Percentiles rank a stretch among this genome's conserved stretches.
Conservation (phyloP, 2,797 vertebrate genomes). For the Dicrostonyx torquatus region DNA sequence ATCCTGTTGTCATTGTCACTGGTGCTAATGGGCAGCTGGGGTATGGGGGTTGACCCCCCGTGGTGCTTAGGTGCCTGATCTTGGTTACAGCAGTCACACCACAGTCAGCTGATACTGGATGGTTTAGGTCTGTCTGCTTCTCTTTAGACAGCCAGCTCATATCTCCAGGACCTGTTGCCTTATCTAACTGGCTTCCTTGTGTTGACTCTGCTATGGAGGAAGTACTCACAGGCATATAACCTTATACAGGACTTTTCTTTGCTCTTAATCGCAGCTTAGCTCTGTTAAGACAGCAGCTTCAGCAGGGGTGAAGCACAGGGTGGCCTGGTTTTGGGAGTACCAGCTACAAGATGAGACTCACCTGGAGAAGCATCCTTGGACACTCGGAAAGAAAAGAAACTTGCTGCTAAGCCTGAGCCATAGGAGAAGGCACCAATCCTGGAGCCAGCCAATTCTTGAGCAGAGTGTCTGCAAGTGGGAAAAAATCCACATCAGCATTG, state of each 20-base stretch:
- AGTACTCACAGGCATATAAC: neutral
- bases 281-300: neutral
- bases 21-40: neutral
- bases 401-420: conserved; percentile 86
- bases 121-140: neutral
- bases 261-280: neutral
- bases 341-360: conserved; percentile 52
- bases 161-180: neutral
- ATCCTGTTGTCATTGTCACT: neutral
- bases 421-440: conserved; percentile 88
- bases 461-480: conserved; percentile 74
- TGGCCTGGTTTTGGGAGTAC: too few relatives aligned
- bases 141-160: neutral
- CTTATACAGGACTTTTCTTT: neutral
- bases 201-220: neutral
- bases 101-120: neutral
- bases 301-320: neutral
- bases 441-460: conserved; percentile 84
- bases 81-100: neutral
- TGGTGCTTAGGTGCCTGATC: neutral
- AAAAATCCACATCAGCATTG: accelerated
- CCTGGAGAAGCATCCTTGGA: conserved; percentile 82
- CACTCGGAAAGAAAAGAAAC: conserved; percentile 86
- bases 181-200: neutral
- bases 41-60: neutral